phyloP scores from a whole-genome alignment of 2,888 invertebrate genomes.

The Agyllia agylla region DNA sequence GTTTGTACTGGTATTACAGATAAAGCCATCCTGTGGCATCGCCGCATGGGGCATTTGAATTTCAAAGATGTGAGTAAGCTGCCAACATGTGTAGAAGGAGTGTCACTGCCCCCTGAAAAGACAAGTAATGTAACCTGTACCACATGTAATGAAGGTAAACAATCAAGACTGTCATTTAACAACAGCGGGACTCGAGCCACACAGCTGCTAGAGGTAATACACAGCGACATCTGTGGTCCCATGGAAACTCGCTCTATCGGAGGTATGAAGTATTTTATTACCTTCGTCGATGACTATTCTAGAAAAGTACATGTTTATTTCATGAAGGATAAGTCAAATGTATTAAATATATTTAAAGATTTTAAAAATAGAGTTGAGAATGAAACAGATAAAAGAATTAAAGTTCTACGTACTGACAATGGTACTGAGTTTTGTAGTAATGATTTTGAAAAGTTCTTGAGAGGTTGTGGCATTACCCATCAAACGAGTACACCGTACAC shows the following conservation, averaged over 20 bases:
- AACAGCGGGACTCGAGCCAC: slow-evolving; percentile 55
- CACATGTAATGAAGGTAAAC: slow-evolving; percentile 69
- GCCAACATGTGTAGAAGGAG: neutral
- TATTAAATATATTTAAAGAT: slow-evolving; percentile 45
- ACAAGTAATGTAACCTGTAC: slow-evolving; percentile 32
- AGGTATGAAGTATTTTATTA: slow-evolving; percentile 72
- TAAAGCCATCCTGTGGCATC: slow-evolving; percentile 48
- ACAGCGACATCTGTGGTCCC: slow-evolving; percentile 73
- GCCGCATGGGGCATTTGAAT: slow-evolving; percentile 50
- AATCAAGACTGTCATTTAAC: slow-evolving; percentile 64
- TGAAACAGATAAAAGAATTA: slow-evolving; percentile 54
- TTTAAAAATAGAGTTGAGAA: slow-evolving; percentile 66
- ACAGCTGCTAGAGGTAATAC: slow-evolving; percentile 57
- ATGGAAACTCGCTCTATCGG: slow-evolving; percentile 68
- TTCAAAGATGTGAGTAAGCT: slow-evolving; percentile 33
- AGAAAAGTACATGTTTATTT: slow-evolving; percentile 65
- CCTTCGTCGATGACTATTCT: slow-evolving; percentile 70
- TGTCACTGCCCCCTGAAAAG: neutral
- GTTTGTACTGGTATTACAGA: slow-evolving; percentile 1
- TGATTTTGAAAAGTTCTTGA: slow-evolving; percentile 50
- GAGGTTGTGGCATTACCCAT: slow-evolving; percentile 78
- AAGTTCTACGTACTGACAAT: slow-evolving; percentile 63
- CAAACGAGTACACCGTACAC: slow-evolving; percentile 78
- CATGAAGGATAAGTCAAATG: slow-evolving; percentile 39
- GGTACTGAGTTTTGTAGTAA: slow-evolving; percentile 67